Evolutionary conservation across 2,797 vertebrate genomes (phyloP).

Genomic region (Chrosomus eos): DNA sequence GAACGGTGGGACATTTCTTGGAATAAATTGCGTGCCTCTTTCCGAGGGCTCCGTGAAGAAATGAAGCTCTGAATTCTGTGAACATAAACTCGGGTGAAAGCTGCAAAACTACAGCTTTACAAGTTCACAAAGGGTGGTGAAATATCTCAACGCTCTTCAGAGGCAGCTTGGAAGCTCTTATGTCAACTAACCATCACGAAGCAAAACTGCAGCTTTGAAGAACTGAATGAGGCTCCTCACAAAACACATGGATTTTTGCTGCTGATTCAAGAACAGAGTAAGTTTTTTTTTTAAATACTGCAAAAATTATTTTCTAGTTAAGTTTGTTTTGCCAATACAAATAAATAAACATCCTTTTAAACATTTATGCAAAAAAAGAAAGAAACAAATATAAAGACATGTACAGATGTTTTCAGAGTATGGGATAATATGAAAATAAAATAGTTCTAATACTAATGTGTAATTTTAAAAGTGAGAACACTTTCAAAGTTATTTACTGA

Average conservation of each 20-base stretch:
- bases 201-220: constrained; percentile 36
- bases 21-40: constrained; percentile 63
- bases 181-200: constrained; percentile 38
- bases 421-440: background rate
- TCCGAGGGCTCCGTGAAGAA: background rate
- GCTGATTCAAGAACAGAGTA: constrained; percentile 21
- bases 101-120: constrained; percentile 10
- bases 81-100: constrained; percentile 24
- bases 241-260: constrained; percentile 18
- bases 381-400: background rate
- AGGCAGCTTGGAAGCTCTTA: constrained; percentile 45
- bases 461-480: background rate
- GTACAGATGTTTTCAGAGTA: background rate
- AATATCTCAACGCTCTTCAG: constrained; percentile 47
- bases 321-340: constrained; percentile 1
- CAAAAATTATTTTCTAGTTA: background rate
- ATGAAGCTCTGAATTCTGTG: background rate
- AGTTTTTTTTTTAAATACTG: background rate
- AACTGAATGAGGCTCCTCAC: background rate
- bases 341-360: too few relatives aligned
- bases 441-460: background rate
- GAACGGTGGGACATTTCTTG: constrained; percentile 62
- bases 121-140: constrained; percentile 43
- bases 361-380: background rate
- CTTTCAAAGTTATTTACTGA: background rate